Evolutionary conservation across 35 echinoderm and acorn worm species (phyloP).

Genomic region (Acanthaster planci): DNA sequence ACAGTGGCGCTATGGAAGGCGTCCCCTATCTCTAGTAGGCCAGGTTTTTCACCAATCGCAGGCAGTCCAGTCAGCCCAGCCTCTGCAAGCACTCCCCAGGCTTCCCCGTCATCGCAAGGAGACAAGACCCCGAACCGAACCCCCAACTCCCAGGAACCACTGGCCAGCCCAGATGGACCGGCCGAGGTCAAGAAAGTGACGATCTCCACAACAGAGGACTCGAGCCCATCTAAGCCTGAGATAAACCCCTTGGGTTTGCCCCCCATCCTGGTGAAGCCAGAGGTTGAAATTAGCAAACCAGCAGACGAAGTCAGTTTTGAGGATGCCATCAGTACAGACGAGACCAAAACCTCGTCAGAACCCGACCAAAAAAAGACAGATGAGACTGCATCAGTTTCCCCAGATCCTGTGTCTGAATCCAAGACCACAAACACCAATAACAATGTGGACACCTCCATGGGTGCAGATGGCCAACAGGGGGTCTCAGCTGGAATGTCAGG

Average conservation of each 20-base stretch:
- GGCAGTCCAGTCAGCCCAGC: not conserved
- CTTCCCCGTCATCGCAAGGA: not conserved
- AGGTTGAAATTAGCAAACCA: not conserved
- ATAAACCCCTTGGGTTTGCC: not conserved
- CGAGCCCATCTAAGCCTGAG: not conserved
- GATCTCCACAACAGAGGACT: not conserved
- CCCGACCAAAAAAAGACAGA: not conserved
- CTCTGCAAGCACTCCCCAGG: slow-evolving; percentile 4
- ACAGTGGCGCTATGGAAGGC: not conserved
- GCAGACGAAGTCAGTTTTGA: not conserved
- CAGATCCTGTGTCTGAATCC: not conserved
- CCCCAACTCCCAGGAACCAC: not conserved
- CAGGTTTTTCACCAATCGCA: not conserved
- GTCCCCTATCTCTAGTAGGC: not conserved
- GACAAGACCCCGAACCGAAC: not conserved
- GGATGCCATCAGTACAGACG: not conserved
- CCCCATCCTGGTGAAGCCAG: not conserved
- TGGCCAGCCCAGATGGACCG: not conserved
- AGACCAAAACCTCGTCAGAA: not conserved
- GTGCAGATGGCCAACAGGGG: not conserved
- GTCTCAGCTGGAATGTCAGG: not conserved
- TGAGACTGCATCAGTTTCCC: not conserved
- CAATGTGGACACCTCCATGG: slow-evolving; percentile 30
- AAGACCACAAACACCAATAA: slow-evolving; percentile 46
- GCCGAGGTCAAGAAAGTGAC: slow-evolving; percentile 1